Evolutionary conservation across 2,888 invertebrate species (phyloP).

Genomic region (Mystacides longicornis): DNA sequence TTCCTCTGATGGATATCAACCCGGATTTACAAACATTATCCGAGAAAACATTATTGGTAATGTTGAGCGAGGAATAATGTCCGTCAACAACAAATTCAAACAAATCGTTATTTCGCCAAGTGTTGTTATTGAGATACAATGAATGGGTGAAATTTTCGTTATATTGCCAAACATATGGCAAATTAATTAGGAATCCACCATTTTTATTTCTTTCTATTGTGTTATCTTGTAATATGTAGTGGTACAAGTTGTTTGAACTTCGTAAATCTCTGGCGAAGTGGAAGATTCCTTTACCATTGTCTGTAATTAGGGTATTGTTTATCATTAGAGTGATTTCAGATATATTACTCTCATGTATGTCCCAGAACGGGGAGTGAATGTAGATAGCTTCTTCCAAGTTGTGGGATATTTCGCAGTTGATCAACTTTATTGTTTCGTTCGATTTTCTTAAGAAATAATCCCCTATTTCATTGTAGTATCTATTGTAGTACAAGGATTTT

Average conservation of each 20-base stretch:
- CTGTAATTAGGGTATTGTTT: constrained; percentile 74
- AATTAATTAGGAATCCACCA: constrained; percentile 79
- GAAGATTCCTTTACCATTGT: constrained; percentile 80
- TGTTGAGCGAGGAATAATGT: constrained; percentile 84
- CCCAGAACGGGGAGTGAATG: constrained; percentile 79
- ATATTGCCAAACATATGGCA: constrained; percentile 95
- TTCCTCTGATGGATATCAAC: constrained; percentile 75
- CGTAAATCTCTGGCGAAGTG: constrained; percentile 90
- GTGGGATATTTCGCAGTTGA: constrained; percentile 73
- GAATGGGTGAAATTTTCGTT: constrained; percentile 92
- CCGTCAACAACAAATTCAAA: constrained; percentile 85
- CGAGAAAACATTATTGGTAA: constrained; percentile 76
- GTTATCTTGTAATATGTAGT: constrained; percentile 84
- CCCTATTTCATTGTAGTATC: constrained; percentile 76
- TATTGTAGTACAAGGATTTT: constrained; percentile 78
- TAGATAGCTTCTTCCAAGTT: constrained; percentile 76
- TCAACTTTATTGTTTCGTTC: constrained; percentile 77
- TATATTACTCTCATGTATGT: constrained; percentile 75
- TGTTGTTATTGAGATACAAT: constrained; percentile 77
- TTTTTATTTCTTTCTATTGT: constrained; percentile 76
- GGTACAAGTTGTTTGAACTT: constrained; percentile 94
- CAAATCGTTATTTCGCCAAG: constrained; percentile 77
- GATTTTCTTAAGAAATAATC: constrained; percentile 81
- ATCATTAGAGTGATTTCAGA: constrained; percentile 87
- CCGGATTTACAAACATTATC: constrained; percentile 80